Conservation (phyloP, 2,113 vertebrate genomes). For the Phalacrocorax carbo region DNA sequence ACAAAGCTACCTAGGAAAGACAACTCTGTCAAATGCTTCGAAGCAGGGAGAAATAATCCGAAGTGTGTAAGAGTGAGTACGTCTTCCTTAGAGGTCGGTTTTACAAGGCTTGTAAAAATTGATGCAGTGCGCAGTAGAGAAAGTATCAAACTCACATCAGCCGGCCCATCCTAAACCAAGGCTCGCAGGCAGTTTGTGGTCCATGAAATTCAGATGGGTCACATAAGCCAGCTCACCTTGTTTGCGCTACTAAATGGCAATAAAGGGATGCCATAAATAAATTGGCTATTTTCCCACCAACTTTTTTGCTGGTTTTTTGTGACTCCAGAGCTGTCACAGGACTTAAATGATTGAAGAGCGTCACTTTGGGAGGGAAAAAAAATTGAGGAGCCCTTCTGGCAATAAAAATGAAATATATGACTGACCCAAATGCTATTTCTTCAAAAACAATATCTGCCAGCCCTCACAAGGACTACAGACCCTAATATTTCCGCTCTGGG, state of each 20-base stretch:
- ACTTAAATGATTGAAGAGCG: slow-evolving; percentile 7
- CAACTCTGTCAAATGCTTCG: not conserved
- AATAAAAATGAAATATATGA: slow-evolving; percentile 3
- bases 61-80: rapidly evolving
- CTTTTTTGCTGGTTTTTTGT: not conserved
- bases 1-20: not conserved
- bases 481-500: slow-evolving; percentile 73
- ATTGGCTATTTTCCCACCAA: not conserved
- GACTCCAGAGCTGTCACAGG: not conserved
- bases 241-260: not conserved
- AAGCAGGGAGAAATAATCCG: not conserved
- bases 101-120: not conserved
- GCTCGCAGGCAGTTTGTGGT: not conserved
- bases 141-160: not conserved
- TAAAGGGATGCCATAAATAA: not conserved
- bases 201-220: not conserved
- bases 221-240: not conserved
- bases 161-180: not conserved
- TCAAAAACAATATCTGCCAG: slow-evolving; percentile 71
- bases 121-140: not conserved
- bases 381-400: not conserved
- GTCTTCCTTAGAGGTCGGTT: not conserved
- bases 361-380: not conserved
- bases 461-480: slow-evolving; percentile 70
- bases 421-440: not conserved